A percentile compares a stretch with the other conserved stretches of the same genome.
Conservation (phyloP, 2,888 invertebrate genomes). For the Liopterus haemorrhoidalis region DNA sequence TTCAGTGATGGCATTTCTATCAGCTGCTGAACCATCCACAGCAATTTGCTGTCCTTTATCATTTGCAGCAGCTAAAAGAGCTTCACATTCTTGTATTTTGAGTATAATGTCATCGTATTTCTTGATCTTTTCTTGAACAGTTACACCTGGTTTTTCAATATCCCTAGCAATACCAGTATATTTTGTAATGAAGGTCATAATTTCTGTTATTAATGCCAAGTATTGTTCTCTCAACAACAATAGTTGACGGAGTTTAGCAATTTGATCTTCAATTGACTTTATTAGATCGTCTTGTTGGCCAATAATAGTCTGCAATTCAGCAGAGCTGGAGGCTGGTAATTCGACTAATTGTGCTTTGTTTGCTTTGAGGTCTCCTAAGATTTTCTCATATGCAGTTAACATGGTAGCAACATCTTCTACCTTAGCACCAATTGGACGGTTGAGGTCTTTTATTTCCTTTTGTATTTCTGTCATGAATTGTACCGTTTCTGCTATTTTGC, state of each 20-base stretch:
- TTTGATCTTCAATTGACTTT: constrained; percentile 77
- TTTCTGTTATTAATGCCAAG: constrained; percentile 78
- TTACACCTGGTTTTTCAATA: constrained; percentile 76
- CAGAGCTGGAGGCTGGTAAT: constrained; percentile 67
- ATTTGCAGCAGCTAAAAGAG: constrained; percentile 74
- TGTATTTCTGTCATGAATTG: constrained; percentile 78
- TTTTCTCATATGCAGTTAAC: constrained; percentile 69
- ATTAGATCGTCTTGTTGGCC: constrained; percentile 82
- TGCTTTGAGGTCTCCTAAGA: constrained; percentile 69
- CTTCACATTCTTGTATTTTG: constrained; percentile 87
- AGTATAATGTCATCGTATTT: constrained; percentile 79
- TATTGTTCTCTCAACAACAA: constrained; percentile 81
- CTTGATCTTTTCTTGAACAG: constrained; percentile 80
- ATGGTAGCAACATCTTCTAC: constrained; percentile 86
- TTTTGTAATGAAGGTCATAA: constrained; percentile 78
- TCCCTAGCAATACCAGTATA: constrained; percentile 80
- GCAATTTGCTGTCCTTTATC: constrained; percentile 93
- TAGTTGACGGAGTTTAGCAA: constrained; percentile 71
- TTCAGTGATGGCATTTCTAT: constrained; percentile 81
- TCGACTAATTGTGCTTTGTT: constrained; percentile 73
- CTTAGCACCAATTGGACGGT: constrained; percentile 79
- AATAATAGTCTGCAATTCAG: constrained; percentile 72
- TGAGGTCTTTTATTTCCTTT: constrained; percentile 72
- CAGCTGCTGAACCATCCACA: constrained; percentile 80
- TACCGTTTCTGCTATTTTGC: constrained; percentile 70